Percentiles rank a stretch among this genome's conserved stretches.
Conservation (phyloP, 2,797 vertebrate genomes). For the Oceanodroma leucorhoa region DNA sequence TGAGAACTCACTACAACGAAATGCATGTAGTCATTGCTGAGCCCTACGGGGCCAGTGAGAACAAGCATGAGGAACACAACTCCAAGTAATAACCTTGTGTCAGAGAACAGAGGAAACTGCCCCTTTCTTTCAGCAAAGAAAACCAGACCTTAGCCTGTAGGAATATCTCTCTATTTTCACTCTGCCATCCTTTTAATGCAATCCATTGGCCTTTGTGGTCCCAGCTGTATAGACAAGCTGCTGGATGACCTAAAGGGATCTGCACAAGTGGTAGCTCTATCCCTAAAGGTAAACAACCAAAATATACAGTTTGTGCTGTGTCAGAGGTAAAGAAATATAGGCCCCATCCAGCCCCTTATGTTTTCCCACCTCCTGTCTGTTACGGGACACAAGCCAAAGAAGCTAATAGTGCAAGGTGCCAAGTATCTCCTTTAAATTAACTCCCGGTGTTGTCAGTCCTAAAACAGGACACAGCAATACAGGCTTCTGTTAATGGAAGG, state of each 20-base stretch:
- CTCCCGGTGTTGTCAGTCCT: neutral
- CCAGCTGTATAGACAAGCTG: neutral
- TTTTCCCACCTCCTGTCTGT: neutral
- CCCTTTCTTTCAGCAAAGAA: neutral
- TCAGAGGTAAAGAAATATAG: neutral
- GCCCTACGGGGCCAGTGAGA: neutral
- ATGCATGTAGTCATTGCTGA: neutral
- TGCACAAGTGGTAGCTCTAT: neutral
- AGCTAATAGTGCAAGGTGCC: neutral
- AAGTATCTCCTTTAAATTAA: neutral
- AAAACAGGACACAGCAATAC: neutral
- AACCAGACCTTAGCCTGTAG: neutral
- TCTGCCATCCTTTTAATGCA: neutral
- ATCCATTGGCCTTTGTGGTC: neutral
- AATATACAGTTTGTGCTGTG: neutral
- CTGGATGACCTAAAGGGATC: neutral
- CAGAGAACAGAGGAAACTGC: neutral
- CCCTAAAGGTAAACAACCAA: neutral
- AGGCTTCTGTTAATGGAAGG: neutral
- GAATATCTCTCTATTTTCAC: neutral
- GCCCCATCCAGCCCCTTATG: neutral
- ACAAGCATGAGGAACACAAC: neutral
- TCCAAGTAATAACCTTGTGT: neutral
- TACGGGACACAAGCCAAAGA: neutral
- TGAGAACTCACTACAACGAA: neutral